phyloP scores from a whole-genome alignment of 2,113 vertebrate genomes.

The Fulmarus glacialis region DNA sequence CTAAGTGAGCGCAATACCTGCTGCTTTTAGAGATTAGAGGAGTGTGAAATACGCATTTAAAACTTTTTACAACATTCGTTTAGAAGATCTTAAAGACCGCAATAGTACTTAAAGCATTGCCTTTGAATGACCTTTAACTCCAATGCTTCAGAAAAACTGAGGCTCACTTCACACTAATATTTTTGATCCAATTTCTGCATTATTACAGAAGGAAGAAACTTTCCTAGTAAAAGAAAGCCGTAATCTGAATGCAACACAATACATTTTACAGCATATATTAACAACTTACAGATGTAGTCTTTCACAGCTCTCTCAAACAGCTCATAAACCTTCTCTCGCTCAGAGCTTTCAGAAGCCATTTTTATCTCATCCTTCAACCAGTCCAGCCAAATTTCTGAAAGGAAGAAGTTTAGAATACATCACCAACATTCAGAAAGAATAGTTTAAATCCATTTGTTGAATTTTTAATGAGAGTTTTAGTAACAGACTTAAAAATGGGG shows the following conservation, averaged over 20 bases:
- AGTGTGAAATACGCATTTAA: rapidly evolving
- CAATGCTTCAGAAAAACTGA: not conserved
- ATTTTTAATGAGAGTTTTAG: not conserved
- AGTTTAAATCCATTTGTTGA: too few relatives aligned
- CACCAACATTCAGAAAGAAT: rapidly evolving
- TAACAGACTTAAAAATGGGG: not conserved
- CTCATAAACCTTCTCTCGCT: constrained; percentile 89
- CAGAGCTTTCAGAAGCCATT: constrained; percentile 81
- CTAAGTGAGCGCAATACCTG: rapidly evolving
- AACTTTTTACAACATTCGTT: not conserved
- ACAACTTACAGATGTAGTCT: constrained; percentile 94
- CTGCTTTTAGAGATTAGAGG: not conserved
- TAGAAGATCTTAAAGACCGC: not conserved
- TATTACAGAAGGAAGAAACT: rapidly evolving
- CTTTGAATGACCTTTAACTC: not conserved
- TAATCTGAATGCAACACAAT: not conserved
- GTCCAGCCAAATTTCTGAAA: constrained; percentile 93
- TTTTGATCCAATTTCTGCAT: not conserved
- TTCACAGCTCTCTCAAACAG: constrained; percentile 92
- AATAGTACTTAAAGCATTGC: not conserved
- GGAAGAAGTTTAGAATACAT: not conserved
- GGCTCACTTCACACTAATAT: not conserved
- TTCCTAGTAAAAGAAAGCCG: not conserved
- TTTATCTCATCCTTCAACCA: constrained; percentile 96
- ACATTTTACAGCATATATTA: rapidly evolving